Evolutionary conservation across 2,797 vertebrate genomes (phyloP), one percentile per base, ranked within the genome.

Genomic region (Acanthiza pusilla): DNA sequence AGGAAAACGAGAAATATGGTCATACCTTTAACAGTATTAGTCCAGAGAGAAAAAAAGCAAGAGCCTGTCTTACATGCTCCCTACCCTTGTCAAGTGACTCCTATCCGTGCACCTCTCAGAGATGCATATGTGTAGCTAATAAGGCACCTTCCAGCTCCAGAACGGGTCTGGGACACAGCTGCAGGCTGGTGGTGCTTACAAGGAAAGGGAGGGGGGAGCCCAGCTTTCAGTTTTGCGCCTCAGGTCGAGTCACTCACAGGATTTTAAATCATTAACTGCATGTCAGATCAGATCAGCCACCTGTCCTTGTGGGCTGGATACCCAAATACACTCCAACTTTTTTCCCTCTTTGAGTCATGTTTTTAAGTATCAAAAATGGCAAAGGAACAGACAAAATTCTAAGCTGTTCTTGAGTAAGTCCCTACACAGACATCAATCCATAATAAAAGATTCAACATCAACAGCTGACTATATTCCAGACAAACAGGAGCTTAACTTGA

Each of bases 221-320:
- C 80, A 73, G 36, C 71, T 73, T 87, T 40, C 43, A 47, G 61
- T 34, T 38, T 34, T 51, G 91, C 94, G 85, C 63, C 78, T 74
- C 48, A 29, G 75, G 72, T 75, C 85, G 75, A 58, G 20, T 50
- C 67, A 80, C 43, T 77, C 42, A 21, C 36, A 40, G 29, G 47
- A 67, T 78, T 88, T 83, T 75, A 88, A 89, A 93, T 66, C 75
- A 83, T 45, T n/a, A 88, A 85, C 17, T 29, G 29, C 43, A 13
- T 29, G 23, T 68, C 85, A 89, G 58, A 51, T 51, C 68, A 74
- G 34, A 91, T 93, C 76, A 68, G 66, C 40, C 73, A 80, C 68
- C 62, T 74, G 62, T 45, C 66, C 29, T 62, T 50, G 26, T 15
- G 10, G 55, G 70, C 22, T 77, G 51, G 53, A 66, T 80, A 85